These are phyloP conservation scores for Gandaritis pyraliata DNA, from an alignment of 2,888 invertebrate genomes.

Conservation along the genomic window DNA sequence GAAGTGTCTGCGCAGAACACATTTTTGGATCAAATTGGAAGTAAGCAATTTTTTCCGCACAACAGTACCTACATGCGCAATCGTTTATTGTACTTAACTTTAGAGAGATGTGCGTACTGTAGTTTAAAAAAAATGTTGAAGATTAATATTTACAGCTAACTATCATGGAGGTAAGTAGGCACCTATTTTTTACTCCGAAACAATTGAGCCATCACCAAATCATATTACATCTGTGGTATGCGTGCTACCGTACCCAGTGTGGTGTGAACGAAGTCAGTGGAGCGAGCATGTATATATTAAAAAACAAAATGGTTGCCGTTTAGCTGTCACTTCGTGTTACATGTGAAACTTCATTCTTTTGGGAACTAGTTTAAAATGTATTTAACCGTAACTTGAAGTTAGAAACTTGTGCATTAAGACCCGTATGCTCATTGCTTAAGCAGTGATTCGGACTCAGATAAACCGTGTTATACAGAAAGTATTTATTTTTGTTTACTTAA, in stretches of 20 bases:
- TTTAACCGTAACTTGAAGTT: not conserved
- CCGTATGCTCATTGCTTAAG: too few relatives aligned
- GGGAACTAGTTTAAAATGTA: conserved; percentile 21
- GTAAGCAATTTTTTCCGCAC: too few relatives aligned
- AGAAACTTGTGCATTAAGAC: too few relatives aligned
- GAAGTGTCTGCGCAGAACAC: too few relatives aligned
- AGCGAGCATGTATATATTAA: conserved; percentile 42
- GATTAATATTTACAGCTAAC: not conserved
- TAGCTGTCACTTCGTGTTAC: conserved; percentile 34
- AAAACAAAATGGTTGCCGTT: conserved; percentile 41
- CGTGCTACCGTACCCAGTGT: conserved; percentile 30
- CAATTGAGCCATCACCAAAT: conserved; percentile 30
- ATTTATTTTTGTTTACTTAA: too few relatives aligned
- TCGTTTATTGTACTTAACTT: too few relatives aligned
- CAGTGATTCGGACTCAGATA: too few relatives aligned
- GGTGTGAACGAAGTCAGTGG: conserved; percentile 40
- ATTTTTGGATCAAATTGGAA: too few relatives aligned
- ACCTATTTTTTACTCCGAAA: conserved; percentile 20
- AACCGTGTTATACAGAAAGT: too few relatives aligned
- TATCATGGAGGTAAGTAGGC: conserved; percentile 6
- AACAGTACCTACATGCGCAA: too few relatives aligned
- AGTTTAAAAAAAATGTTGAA: too few relatives aligned
- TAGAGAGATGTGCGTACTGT: too few relatives aligned
- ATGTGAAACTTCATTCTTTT: conserved; percentile 26
- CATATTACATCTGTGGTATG: conserved; percentile 26